These are phyloP conservation scores for Dasyornis broadbenti DNA, from an alignment of 2,113 vertebrate genomes.

Conservation along the genomic window DNA sequence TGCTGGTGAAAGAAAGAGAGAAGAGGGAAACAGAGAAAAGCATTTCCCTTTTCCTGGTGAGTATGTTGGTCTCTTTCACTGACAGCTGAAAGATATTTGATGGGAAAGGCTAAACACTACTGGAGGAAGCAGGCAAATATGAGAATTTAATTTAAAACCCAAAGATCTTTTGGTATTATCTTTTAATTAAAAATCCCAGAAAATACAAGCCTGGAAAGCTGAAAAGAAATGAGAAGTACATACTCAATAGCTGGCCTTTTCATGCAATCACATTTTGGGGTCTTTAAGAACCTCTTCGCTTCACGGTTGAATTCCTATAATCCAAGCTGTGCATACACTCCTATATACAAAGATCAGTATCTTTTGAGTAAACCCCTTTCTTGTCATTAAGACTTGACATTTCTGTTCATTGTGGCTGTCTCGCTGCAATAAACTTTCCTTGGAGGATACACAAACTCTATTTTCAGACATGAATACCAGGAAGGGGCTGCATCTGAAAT, in stretches of 20 bases:
- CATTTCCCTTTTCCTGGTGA: background rate
- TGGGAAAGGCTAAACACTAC: background rate
- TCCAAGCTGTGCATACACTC: background rate
- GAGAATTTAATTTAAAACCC: background rate
- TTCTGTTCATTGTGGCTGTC: constrained; percentile 22
- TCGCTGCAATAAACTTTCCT: constrained; percentile 43
- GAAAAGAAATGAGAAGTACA: background rate
- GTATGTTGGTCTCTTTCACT: background rate
- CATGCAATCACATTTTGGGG: background rate
- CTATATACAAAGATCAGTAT: constrained; percentile 18
- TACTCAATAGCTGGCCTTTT: background rate
- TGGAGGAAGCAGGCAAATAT: background rate
- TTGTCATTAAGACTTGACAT: constrained; percentile 60
- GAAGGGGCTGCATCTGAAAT: background rate
- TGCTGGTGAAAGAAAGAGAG: background rate
- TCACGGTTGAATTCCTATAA: constrained; percentile 27
- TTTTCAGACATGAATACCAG: background rate
- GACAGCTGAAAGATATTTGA: background rate
- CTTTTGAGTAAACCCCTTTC: constrained; percentile 45
- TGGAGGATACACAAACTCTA: constrained; percentile 21
- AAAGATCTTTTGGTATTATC: background rate
- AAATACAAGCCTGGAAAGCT: background rate
- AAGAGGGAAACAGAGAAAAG: background rate
- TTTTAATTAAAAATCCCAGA: constrained; percentile 28
- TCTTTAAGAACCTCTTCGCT: constrained; percentile 17